Percentiles rank a stretch among this genome's conserved stretches.
Conservation (phyloP, 2,888 invertebrate species). For the Fissipunctia ypsillon region DNA sequence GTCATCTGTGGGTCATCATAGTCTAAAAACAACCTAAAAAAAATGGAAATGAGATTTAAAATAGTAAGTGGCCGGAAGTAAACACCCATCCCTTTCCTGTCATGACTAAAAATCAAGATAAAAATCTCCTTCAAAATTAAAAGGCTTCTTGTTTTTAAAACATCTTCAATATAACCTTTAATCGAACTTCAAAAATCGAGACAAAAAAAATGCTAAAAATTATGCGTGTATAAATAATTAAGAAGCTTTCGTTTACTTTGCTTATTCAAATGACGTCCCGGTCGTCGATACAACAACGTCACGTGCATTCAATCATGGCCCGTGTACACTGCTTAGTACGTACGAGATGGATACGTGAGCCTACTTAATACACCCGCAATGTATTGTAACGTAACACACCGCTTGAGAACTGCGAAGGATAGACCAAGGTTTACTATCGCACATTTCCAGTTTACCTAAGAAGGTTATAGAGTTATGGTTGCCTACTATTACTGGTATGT, state of each 20-base stretch:
- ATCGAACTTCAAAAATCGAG: constrained; percentile 40
- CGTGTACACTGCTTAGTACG: constrained; percentile 21
- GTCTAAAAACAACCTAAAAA: neutral
- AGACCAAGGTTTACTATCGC: constrained; percentile 37
- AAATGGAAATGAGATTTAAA: neutral
- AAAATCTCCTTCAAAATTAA: constrained; percentile 7
- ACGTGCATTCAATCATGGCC: constrained; percentile 50
- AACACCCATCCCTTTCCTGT: neutral
- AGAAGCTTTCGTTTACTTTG: constrained; percentile 71
- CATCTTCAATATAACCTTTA: neutral
- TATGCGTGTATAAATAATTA: constrained; percentile 66
- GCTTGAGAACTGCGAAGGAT: constrained; percentile 34
- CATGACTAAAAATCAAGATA: constrained; percentile 7
- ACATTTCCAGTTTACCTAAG: constrained; percentile 29
- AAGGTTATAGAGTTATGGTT: constrained; percentile 32
- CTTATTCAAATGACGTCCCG: constrained; percentile 71
- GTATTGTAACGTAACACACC: constrained; percentile 20
- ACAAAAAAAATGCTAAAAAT: constrained; percentile 64
- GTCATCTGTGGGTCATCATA: too few species aligned
- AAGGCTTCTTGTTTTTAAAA: constrained; percentile 21
- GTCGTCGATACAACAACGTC: constrained; percentile 45
- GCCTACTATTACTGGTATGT: constrained; percentile 3
- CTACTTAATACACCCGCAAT: constrained; percentile 12
- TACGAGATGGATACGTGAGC: neutral
- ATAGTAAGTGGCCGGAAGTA: neutral